Conservation (phyloP, 2,113 vertebrate species). For the Oncorhynchus gorbuscha region DNA sequence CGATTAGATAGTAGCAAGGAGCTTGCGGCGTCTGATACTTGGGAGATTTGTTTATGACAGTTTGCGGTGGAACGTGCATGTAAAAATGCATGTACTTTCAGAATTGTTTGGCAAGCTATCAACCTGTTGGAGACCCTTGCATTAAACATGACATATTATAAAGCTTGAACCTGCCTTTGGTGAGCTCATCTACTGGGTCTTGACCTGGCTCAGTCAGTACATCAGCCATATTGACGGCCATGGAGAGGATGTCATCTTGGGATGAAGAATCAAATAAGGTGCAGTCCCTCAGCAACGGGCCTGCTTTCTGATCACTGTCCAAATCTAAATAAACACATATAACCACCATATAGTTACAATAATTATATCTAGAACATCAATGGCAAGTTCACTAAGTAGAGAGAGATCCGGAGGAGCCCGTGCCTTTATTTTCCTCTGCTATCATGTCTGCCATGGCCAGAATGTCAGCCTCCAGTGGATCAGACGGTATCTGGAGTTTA, state of each 20-base stretch:
- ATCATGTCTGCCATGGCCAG: constrained; percentile 87
- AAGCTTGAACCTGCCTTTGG: constrained; percentile 74
- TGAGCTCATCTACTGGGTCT: constrained; percentile 81
- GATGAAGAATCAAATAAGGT: constrained; percentile 75
- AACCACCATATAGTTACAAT: neutral
- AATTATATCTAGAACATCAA: neutral
- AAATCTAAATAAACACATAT: constrained; percentile 63
- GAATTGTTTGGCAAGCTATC: too few species aligned
- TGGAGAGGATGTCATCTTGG: constrained; percentile 58
- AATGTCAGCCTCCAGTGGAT: constrained; percentile 82
- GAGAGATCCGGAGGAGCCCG: constrained; percentile 75
- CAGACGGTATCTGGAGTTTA: constrained; percentile 84
- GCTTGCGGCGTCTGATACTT: too few species aligned
- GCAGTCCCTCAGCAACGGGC: constrained; percentile 82
- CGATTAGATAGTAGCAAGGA: too few species aligned
- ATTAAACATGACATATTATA: neutral
- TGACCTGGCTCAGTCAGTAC: constrained; percentile 81
- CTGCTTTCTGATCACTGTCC: constrained; percentile 82
- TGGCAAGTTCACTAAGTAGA: neutral
- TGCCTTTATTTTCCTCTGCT: constrained; percentile 82
- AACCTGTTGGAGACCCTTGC: too few species aligned
- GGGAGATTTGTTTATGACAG: too few species aligned
- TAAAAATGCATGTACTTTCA: too few species aligned
- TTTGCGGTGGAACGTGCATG: too few species aligned
- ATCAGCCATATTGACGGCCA: constrained; percentile 86